Evolutionary conservation across 2,113 vertebrate genomes (phyloP), one percentile per base, ranked within the genome.

Genomic region (Typhlomys cinereus): DNA sequence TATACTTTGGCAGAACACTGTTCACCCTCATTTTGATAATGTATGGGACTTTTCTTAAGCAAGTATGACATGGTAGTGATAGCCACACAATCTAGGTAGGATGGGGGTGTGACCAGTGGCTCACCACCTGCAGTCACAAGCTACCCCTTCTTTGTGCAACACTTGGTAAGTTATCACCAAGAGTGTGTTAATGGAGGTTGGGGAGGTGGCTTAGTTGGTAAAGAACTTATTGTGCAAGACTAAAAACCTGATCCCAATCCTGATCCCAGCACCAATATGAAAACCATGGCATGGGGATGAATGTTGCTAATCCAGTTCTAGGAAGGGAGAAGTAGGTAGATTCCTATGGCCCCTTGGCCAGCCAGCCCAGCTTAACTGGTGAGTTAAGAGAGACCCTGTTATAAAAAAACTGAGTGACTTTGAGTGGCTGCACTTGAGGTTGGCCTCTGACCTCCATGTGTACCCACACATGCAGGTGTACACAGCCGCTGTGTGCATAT

Each of bases 71-170:
- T 3, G 7, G 13, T 27, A 25, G 7, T 44, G 4, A 41, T 18
- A 27, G 5, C 17, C 3, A 5, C 1, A 2, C 23, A 50, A 10
- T 27, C 66, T 23, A 2, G 0, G 25, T 50, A 39, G 41, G 46
- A 34, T 11, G 25, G 10, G 11, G 54, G 2, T 4, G 23, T 41
- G 10, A 13, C 18, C 2, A 17, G 52, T 9, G 46, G 4, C 0
- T 29, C 36, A 70, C 54, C 23, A n/a, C n/a, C n/a, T n/a, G n/a
- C n/a, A n/a, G n/a, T n/a, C n/a, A 66, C 31, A 82, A 36, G 11
- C 74, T 1, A 11, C 41, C 31, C 3, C 23, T 61, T 27, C 0
- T 34, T 73, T 29, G 7, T 4, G 46, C 4, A 0, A 31, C 29
- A 27, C 23, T 21, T 34, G 29, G 44, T 54, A 46, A 46, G 25